phyloP scores from a whole-genome alignment of 37 sponge, comb jelly and placozoan species.

The Spongilla lacustris region DNA sequence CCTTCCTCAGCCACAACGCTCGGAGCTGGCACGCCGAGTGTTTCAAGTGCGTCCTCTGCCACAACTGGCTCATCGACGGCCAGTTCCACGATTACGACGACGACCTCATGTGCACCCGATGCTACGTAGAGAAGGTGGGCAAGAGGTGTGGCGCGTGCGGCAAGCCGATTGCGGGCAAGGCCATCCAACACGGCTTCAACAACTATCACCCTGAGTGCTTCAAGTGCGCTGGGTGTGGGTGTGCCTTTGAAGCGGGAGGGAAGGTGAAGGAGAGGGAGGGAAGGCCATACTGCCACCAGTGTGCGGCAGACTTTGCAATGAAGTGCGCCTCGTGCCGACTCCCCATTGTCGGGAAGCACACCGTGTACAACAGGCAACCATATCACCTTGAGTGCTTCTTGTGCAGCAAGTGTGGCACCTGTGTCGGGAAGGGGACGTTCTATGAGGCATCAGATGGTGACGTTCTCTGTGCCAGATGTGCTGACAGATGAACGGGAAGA shows the following conservation, averaged over 20 bases:
- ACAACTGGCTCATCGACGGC: slow-evolving; percentile 39
- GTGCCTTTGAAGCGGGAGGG: background rate
- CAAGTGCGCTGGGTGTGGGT: slow-evolving; percentile 44
- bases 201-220: slow-evolving; percentile 72
- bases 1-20: slow-evolving; percentile 39
- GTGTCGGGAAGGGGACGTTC: slow-evolving; percentile 9
- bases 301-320: slow-evolving; percentile 29
- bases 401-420: slow-evolving; percentile 31
- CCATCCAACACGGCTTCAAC: slow-evolving; percentile 23
- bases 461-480: slow-evolving; percentile 24
- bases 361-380: slow-evolving; percentile 13
- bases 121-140: slow-evolving; percentile 46
- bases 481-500: background rate
- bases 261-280: slow-evolving; percentile 48
- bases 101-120: slow-evolving; percentile 50
- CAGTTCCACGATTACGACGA: slow-evolving; percentile 54
- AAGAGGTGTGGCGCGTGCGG: slow-evolving; percentile 45
- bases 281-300: slow-evolving; percentile 32
- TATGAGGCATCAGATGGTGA: slow-evolving; percentile 14
- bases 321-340: slow-evolving; percentile 46
- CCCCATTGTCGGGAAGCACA: slow-evolving; percentile 31
- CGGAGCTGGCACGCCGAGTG: slow-evolving; percentile 73
- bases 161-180: slow-evolving; percentile 43
- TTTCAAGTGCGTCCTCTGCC: slow-evolving; percentile 67
- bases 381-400: slow-evolving; percentile 37